Evolutionary conservation across 2,888 invertebrate species (phyloP).

Genomic region (Pycnomerus fuliginosus): DNA sequence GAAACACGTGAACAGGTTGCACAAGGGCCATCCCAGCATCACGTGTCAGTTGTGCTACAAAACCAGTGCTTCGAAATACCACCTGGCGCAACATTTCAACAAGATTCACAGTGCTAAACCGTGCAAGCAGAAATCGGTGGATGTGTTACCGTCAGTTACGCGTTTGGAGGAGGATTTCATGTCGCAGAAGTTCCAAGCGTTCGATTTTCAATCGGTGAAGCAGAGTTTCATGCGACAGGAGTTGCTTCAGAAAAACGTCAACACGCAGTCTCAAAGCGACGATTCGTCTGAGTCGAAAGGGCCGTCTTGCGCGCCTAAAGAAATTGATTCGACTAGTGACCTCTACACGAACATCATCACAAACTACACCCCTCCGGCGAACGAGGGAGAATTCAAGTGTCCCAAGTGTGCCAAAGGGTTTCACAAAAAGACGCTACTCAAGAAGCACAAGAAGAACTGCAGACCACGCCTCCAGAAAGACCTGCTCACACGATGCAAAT

Average conservation of each 20-base stretch:
- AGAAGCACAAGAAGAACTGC: constrained; percentile 62
- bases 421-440: constrained; percentile 57
- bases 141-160: constrained; percentile 1
- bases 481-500: constrained; percentile 57
- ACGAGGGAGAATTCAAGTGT: constrained; percentile 56
- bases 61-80: constrained; percentile 61
- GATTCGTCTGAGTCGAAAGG: constrained; percentile 23
- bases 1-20: constrained; percentile 63
- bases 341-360: constrained; percentile 52
- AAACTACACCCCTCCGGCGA: constrained; percentile 51
- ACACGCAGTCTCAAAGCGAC: constrained; percentile 25
- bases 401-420: constrained; percentile 59
- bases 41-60: constrained; percentile 61
- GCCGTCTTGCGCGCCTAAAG: constrained; percentile 41
- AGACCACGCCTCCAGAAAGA: constrained; percentile 54
- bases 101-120: constrained; percentile 53
- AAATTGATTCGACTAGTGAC: constrained; percentile 49
- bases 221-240: constrained; percentile 48
- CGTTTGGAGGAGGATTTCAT: constrained; percentile 39
- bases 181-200: constrained; percentile 47
- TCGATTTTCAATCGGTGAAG: constrained; percentile 45
- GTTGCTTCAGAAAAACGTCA: constrained; percentile 34
- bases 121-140: constrained; percentile 14
- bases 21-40: constrained; percentile 60
- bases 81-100: constrained; percentile 58